phyloP scores from a whole-genome alignment of 2,888 invertebrate species.

The Tenthredo notha region DNA sequence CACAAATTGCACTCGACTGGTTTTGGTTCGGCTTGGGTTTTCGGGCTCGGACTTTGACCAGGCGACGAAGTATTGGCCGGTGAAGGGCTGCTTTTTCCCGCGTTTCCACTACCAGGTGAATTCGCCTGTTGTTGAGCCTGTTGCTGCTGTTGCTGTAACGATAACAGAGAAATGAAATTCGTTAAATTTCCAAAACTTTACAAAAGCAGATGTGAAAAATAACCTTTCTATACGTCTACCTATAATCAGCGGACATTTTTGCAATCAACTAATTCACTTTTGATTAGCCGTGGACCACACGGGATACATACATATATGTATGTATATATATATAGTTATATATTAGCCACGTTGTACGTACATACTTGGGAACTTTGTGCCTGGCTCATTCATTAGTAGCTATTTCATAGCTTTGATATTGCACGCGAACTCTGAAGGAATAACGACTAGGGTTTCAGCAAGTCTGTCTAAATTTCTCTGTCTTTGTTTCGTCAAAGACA shows the following conservation, averaged over 20 bases:
- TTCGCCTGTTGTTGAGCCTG: conserved; percentile 71
- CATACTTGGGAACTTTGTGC: conserved; percentile 2
- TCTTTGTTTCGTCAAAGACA: conserved; percentile 43
- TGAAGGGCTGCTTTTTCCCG: conserved; percentile 73
- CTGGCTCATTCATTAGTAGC: conserved; percentile 40
- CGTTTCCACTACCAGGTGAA: conserved; percentile 73
- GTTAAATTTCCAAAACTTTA: background rate
- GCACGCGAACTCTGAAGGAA: conserved; percentile 18
- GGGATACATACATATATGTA: background rate
- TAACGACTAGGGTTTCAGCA: background rate
- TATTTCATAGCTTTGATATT: conserved; percentile 33
- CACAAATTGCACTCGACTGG: conserved; percentile 97
- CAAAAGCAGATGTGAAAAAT: background rate
- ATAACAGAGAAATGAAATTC: background rate
- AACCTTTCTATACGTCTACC: background rate
- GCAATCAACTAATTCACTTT: conserved; percentile 16
- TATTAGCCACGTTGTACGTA: background rate
- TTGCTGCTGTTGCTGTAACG: conserved; percentile 67
- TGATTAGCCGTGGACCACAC: background rate
- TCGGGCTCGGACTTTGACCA: conserved; percentile 60
- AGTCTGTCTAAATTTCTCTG: conserved; percentile 26
- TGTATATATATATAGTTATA: background rate
- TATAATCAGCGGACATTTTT: background rate
- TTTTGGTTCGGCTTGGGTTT: conserved; percentile 84
- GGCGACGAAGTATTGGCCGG: conserved; percentile 73